Percentiles rank a stretch among this genome's conserved stretches.
Evolutionary conservation across 2,113 vertebrate genomes (phyloP).

Genomic region (Leptodactylus fuscus): DNA sequence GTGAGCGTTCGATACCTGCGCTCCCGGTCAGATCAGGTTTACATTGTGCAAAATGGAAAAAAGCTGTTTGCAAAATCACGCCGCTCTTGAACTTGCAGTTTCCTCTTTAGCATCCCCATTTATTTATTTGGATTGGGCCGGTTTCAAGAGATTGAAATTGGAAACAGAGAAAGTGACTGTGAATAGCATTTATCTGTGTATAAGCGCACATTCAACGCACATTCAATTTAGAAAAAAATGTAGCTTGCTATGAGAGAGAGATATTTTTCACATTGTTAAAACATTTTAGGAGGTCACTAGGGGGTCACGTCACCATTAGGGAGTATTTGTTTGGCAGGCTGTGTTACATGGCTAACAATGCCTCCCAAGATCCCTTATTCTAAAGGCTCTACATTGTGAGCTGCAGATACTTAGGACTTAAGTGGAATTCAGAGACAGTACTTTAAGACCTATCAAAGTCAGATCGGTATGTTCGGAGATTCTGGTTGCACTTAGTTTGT

Average conservation of each 20-base stretch:
- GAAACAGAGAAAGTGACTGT: conserved; percentile 87
- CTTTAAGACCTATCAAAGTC: background rate
- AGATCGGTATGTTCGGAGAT: background rate
- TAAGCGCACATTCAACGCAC: conserved; percentile 83
- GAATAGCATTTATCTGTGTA: conserved; percentile 86
- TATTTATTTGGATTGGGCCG: conserved; percentile 87
- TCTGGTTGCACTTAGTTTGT: no score
- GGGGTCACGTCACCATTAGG: conserved; percentile 86
- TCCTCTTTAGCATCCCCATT: conserved; percentile 86
- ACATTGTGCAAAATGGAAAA: conserved; percentile 85
- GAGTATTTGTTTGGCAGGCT: conserved; percentile 86
- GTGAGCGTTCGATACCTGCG: conserved; percentile 85
- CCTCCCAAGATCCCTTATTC: conserved; percentile 79
- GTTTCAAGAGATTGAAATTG: conserved; percentile 88
- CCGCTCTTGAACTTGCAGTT: conserved; percentile 82
- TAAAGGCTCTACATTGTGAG: conserved; percentile 79
- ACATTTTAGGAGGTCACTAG: conserved; percentile 87
- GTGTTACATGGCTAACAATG: conserved; percentile 83
- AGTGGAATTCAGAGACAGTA: background rate
- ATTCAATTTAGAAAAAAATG: conserved; percentile 75
- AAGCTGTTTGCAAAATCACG: conserved; percentile 83
- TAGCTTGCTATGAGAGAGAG: conserved; percentile 85
- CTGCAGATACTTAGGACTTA: conserved; percentile 75
- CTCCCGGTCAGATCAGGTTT: conserved; percentile 81
- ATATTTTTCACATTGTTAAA: conserved; percentile 92